Conservation (phyloP, 2,888 invertebrate species). For the Trichogramma dendrolimi region DNA sequence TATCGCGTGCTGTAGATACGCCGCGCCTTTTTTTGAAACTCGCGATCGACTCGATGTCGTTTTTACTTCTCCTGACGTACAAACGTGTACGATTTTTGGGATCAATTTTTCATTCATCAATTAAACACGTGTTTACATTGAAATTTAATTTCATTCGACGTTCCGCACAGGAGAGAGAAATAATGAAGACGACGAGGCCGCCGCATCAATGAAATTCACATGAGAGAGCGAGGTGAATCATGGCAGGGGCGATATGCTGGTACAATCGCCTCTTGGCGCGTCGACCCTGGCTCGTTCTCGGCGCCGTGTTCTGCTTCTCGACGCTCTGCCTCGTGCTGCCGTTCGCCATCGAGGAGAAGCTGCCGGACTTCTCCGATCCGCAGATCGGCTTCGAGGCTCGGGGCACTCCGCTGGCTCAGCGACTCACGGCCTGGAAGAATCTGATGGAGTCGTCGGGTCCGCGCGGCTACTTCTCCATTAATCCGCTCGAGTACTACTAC, state of each 20-base stretch:
- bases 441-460: slow-evolving; percentile 70
- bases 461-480: slow-evolving; percentile 66
- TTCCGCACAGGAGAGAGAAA: too few relatives aligned
- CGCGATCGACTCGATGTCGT: too few relatives aligned
- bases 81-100: too few relatives aligned
- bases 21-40: too few relatives aligned
- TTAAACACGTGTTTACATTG: too few relatives aligned
- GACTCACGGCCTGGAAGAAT: slow-evolving; percentile 81
- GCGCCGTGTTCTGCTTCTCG: slow-evolving; percentile 62
- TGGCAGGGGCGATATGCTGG: slow-evolving; percentile 38
- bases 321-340: slow-evolving; percentile 65
- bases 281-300: slow-evolving; percentile 65
- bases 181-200: too few relatives aligned
- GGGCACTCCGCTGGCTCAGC: slow-evolving; percentile 77
- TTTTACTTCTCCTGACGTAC: too few relatives aligned
- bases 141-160: too few relatives aligned
- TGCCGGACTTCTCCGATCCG: slow-evolving; percentile 83
- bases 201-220: too few relatives aligned
- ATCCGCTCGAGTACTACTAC: slow-evolving; percentile 57
- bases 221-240: too few relatives aligned
- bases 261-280: slow-evolving; percentile 65
- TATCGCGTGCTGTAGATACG: too few relatives aligned
- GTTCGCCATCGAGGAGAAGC: slow-evolving; percentile 57
- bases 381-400: slow-evolving; percentile 87
- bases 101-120: too few relatives aligned